Base-by-base conservation (phyloP, 2,888 invertebrate species). In the Kryphioiulus occultus region DNA sequence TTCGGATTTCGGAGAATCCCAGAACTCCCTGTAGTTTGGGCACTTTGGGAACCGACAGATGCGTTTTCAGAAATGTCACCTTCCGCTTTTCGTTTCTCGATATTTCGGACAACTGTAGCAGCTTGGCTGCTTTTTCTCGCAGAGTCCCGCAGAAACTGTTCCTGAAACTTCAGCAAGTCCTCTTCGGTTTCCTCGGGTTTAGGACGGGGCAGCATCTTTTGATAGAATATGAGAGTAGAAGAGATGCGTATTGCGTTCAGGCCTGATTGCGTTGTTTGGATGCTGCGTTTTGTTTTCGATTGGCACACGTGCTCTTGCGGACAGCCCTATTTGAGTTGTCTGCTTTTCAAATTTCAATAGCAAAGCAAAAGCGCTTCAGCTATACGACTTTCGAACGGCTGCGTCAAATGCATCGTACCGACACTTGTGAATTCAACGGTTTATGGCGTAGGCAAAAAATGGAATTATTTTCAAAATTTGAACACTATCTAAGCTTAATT, bases 81-180 rank as follows among this genome's bases (percentile, higher is more conserved):
- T 47, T 86, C 35, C 0, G 42, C 22, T 17, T 86, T 86, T 78
- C 87, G 78, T 26, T 87, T 78, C 30, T 87, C 87, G 35, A 30
- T 83, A 19, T 83, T 83, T 32, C 30, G 15, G 78, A 30, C 30
- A 44, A 39, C 47, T 19, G 44, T 42, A 19, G 39, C 85, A 9
- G 85, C 35, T 10, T 22, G 26, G n/a, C 42, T 42, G 44, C 7
- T 1, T 44, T 44, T 44, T 4, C 15, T 78, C 12, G 78, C 30
- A 10, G 78, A 4, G 30, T 78, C 30, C 10, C 26, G 78, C 78
- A 86, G 32, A 39, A 86, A 86, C 68, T 86, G 32, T 3, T 87
- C 87, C 22, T 87, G 87, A 19, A 82, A 82, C 7, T 87, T 59
- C 19, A 87, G 82, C 78, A 87, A 78, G n/a, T 87, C 87, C 22